A percentile compares a stretch with the other conserved stretches of the same genome.
Conservation (phyloP, 2,113 vertebrate genomes). For the Cavia aperea region DNA sequence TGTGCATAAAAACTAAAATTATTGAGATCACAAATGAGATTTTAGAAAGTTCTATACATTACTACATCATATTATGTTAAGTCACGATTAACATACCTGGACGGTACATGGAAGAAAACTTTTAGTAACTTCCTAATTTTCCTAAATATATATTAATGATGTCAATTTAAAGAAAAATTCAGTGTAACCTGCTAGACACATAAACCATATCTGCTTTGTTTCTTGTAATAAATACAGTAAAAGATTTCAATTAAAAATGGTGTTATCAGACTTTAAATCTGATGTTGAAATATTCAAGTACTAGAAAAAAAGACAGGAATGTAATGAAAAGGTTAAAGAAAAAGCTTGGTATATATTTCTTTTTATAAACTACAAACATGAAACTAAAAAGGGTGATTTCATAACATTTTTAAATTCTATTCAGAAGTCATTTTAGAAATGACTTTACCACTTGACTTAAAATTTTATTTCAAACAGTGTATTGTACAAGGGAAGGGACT, state of each 20-base stretch:
- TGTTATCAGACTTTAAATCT: not conserved
- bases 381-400: not conserved
- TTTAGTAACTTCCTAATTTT: conserved; percentile 41
- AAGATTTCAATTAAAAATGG: not conserved
- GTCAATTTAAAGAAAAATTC: conserved; percentile 19
- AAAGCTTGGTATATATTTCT: not conserved
- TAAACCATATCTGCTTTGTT: not conserved
- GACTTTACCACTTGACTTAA: conserved; percentile 22
- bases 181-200: not conserved
- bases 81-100: conserved; percentile 9
- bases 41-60: not conserved
- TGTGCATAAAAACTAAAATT: conserved; percentile 28
- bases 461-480: conserved; percentile 18
- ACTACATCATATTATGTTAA: not conserved
- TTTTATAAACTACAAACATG: conserved; percentile 25
- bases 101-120: not conserved
- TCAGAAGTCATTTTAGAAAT: not conserved
- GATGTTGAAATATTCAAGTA: not conserved
- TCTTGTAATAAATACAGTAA: conserved; percentile 29
- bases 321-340: not conserved
- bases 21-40: conserved; percentile 24
- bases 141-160: not conserved
- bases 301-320: not conserved
- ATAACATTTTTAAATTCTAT: conserved; percentile 20
- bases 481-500: not conserved